Evolutionary conservation across 2,888 invertebrate genomes (phyloP), one percentile per base, ranked within the genome.

Genomic region (Nymphalis polychloros): DNA sequence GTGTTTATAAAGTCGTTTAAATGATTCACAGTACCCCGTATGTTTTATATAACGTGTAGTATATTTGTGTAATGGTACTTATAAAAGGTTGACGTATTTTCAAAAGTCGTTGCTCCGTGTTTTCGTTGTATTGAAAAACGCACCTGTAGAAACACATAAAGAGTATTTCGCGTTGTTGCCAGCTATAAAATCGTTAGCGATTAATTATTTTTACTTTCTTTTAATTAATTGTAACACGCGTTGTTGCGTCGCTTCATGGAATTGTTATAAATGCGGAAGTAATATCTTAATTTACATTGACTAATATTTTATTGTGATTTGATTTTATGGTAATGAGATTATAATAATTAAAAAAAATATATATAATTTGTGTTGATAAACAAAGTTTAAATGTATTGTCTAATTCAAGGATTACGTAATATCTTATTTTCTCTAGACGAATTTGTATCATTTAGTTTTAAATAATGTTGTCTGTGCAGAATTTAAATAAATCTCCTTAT

Each of bases 91-190:
- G 72, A 67, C 66, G 72, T 69, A 67, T 73, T 71, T 52, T 66
- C 70, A 63, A 59, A 49, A 69, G 72, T 73, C 72, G 63, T 69
- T 73, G 72, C 67, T 67, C 71, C 63, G 48, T 3, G 47, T 62
- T 69, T 55, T 69, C 64, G 48, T 31, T 59, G 65, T 67, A 69
- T 71, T 67, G 67, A 63, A 67, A 69, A 71, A 71, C 68, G 52
- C 70, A 73, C 71, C 72, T 73, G 72, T 72, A 57, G 55, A 67
- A 72, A 72, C 59, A 72, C 20, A 20, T 57, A n/a, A 31, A 59
- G 59, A 49, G 60, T n/a, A 27, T 41, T 60, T 67, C 49, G 35
- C 27, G 63, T 63, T 66, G 20, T 69, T 63, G 48, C 48, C 48
- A 19, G 48, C 31, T 50, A 55, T 65, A 57, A 41, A 65, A 48